phyloP scores from a whole-genome alignment of 2,888 invertebrate species.

The Melikaiella ostensackeni region DNA sequence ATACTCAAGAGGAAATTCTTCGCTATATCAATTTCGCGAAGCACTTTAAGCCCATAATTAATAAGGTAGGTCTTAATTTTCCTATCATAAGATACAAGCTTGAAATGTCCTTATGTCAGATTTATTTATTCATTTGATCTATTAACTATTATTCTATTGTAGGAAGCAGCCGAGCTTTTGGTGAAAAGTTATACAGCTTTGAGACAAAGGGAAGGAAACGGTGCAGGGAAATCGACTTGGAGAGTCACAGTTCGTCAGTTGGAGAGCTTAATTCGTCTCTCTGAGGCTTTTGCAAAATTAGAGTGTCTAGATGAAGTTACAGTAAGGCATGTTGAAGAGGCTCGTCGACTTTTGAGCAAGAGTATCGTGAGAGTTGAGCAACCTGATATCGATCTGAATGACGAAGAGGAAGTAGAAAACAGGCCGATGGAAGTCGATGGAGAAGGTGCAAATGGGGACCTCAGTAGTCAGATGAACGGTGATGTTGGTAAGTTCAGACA shows the following conservation, averaged over 20 bases:
- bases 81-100: slow-evolving; percentile 27
- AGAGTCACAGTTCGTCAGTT: slow-evolving; percentile 97
- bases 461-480: slow-evolving; percentile 46
- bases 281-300: slow-evolving; percentile 97
- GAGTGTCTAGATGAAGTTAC: slow-evolving; percentile 95
- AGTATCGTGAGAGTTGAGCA: slow-evolving; percentile 98
- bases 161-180: slow-evolving; percentile 90
- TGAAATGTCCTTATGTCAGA: slow-evolving; percentile 30
- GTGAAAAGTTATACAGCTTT: slow-evolving; percentile 93
- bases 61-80: slow-evolving; percentile 79
- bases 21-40: slow-evolving; percentile 98
- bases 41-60: slow-evolving; percentile 94
- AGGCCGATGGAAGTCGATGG: slow-evolving; percentile 75
- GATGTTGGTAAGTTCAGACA: slow-evolving; percentile 2
- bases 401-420: slow-evolving; percentile 80
- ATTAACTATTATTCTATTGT: slow-evolving; percentile 45
- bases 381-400: slow-evolving; percentile 96
- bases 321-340: slow-evolving; percentile 93
- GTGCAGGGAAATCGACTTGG: slow-evolving; percentile 88
- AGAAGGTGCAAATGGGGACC: slow-evolving; percentile 71
- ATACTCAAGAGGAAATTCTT: slow-evolving; percentile 92
- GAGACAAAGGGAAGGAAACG: slow-evolving; percentile 89
- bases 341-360: slow-evolving; percentile 93
- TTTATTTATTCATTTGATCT: slow-evolving; percentile 37
- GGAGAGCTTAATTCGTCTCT: slow-evolving; percentile 96